Evolutionary conservation across 2,888 invertebrate species (phyloP), one percentile per base, ranked within the genome.

Genomic region (Caradrina kadenii): DNA sequence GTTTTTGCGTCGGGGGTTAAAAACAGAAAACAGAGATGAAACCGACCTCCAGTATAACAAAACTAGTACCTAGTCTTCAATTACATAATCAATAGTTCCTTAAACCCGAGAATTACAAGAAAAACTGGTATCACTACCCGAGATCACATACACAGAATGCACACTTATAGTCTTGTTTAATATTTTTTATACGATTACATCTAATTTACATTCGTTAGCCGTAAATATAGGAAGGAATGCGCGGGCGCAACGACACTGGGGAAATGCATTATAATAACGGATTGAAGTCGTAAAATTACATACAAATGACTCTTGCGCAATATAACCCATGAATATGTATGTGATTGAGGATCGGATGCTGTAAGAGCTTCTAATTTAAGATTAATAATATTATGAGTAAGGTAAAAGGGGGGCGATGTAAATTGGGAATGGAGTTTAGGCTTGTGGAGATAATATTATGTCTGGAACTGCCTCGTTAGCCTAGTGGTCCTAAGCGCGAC

Each of bases 211-310:
- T 76, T 66, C 58, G 61, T 76, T 61, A 59, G 53, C 55, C 62
- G 53, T 80, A 79, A 76, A 80, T 76, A 69, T 73, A 63, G 63
- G 63, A 76, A 79, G 79, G 80, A 76, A 83, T 80, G 85, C 70
- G 49, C 31, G 49, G 45, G 56, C 66, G 60, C 79, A 70, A 71
- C 62, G 74, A 79, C 62, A 63, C 79, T 52, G 69, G 68, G 79
- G 85, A 85, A 85, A 83, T 77, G 81, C 73, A 73, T 79, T 66
- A 75, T 76, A 48, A 70, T 80, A 82, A 78, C 75, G 71, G 69
- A 60, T 39, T 22, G 26, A n/a, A 50, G 69, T 73, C 60, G 66
- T 83, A 78, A 80, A 79, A 71, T 69, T 62, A 70, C 50, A 73
- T 69, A 73, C 69, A 73, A 80, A 84, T 72, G 45, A 31, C 13